phyloP scores from a whole-genome alignment of 2,113 vertebrate species.

The Calypte anna region DNA sequence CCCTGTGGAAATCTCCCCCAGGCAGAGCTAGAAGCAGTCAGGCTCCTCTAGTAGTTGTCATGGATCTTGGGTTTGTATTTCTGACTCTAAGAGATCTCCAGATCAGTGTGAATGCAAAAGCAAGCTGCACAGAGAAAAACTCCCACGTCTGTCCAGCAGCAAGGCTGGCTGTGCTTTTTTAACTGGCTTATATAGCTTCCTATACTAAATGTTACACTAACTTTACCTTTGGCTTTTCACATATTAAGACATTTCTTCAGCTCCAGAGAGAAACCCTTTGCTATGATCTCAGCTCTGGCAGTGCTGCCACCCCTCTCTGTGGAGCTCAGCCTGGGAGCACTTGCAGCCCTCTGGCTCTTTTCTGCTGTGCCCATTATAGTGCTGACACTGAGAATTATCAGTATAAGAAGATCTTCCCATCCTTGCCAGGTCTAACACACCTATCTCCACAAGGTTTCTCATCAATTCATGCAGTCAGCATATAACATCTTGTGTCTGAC shows the following conservation, averaged over 20 bases:
- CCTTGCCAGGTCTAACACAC: rapidly evolving
- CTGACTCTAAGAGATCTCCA: not conserved
- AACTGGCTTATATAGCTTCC: not conserved
- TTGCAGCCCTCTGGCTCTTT: not conserved
- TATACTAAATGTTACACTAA: not conserved
- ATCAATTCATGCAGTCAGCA: not conserved
- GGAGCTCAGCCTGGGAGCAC: rapidly evolving
- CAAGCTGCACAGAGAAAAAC: not conserved
- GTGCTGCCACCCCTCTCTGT: not conserved
- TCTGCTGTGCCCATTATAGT: not conserved
- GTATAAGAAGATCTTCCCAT: not conserved
- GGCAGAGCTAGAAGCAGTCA: not conserved
- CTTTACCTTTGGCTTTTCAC: not conserved
- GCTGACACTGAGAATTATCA: not conserved
- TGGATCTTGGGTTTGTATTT: constrained; percentile 14
- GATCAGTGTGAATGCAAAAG: not conserved
- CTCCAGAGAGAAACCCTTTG: not conserved
- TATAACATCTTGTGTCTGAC: not conserved
- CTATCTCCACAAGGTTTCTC: rapidly evolving
- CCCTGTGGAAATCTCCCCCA: constrained; percentile 27
- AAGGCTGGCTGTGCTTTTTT: not conserved
- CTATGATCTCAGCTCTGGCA: not conserved
- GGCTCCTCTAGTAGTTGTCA: not conserved
- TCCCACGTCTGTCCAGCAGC: not conserved
- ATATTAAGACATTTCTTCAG: not conserved